Base-by-base conservation (phyloP, 2,113 vertebrate genomes). In the Glareola pratincola region DNA sequence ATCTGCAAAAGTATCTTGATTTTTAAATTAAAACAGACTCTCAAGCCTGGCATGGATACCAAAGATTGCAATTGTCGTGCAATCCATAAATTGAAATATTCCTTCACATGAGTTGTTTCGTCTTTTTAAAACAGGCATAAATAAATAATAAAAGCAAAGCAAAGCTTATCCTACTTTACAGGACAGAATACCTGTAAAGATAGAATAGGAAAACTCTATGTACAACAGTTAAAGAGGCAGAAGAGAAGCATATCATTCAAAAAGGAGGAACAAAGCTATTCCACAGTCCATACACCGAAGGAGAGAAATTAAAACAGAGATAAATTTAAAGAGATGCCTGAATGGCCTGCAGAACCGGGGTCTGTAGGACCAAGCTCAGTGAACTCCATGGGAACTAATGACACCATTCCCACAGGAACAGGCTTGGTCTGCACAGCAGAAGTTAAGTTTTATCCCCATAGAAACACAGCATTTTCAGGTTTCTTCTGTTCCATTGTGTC, bases 391-490 rank as follows among this genome's bases (percentile, higher is more conserved):
- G 54, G 68, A 95, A 77, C 41, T 51, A 67, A 81, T 41, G 68
- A 56, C 63, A 88, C 48, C 45, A 75, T 32, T 90, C 85, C 80
- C 80, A 39, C 27, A 56, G 62, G 80, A 95, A n/a, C 0, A 92
- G 76, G 79, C 68, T 12, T 19, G 43, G n/a, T 67, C 7, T 5
- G 27, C 63, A 43, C 4, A 72, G 37, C n/a, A 57, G 26, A 47
- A 93, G 36, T 77, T 57, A 63, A 47, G 64, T 73, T 89, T 87
- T 69, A 72, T 72, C 54, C 66, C 92, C 50, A 68, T 6, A 84
- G 60, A 48, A 92, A 89, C 73, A 68, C 15, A 89, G n/a, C 12
- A 66, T 36, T 91, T 95, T 72, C 39, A n/a, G 18, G 20, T 59
- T 73, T 67, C 45, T 85, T 66, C 36, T 72, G 41, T 50, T 85